phyloP scores from a whole-genome alignment of 2,888 invertebrate genomes.

The Callyntrura sp. region DNA sequence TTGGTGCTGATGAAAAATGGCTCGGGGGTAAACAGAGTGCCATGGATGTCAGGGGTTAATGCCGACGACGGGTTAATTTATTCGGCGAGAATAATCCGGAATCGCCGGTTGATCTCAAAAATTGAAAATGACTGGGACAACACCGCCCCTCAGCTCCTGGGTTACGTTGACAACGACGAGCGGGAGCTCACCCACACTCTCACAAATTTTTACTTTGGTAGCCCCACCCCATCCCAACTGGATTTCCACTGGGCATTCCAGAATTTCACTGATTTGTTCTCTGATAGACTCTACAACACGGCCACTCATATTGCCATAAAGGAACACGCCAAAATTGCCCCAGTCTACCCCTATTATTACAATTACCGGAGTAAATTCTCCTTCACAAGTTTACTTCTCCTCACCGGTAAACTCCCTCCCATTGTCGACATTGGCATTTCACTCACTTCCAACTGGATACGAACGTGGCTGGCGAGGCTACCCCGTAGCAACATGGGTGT shows the following conservation, averaged over 20 bases:
- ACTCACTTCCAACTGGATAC: constrained; percentile 72
- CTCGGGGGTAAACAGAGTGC: constrained; percentile 74
- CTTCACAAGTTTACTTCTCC: constrained; percentile 69
- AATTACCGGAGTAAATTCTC: constrained; percentile 78
- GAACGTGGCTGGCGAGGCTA: constrained; percentile 46
- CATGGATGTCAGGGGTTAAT: constrained; percentile 80
- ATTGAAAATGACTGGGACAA: constrained; percentile 78
- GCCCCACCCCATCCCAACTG: constrained; percentile 58
- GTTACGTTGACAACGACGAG: constrained; percentile 70
- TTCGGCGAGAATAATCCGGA: constrained; percentile 78
- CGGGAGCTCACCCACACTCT: constrained; percentile 57
- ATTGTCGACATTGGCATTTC: constrained; percentile 73
- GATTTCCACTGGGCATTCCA: constrained; percentile 76
- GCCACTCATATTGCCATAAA: constrained; percentile 76
- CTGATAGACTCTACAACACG: constrained; percentile 79
- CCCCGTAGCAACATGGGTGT: constrained; percentile 84
- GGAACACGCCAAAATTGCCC: constrained; percentile 73
- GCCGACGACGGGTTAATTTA: constrained; percentile 80
- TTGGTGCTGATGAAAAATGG: constrained; percentile 75
- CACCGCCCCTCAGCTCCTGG: constrained; percentile 74
- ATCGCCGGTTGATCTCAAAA: constrained; percentile 71
- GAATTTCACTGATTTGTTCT: constrained; percentile 79
- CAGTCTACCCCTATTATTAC: constrained; percentile 79
- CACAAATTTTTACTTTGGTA: constrained; percentile 75
- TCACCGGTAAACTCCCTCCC: constrained; percentile 73